phyloP scores from a whole-genome alignment of 1,140 invertebrate species.

The Drosophila grimshawi region DNA sequence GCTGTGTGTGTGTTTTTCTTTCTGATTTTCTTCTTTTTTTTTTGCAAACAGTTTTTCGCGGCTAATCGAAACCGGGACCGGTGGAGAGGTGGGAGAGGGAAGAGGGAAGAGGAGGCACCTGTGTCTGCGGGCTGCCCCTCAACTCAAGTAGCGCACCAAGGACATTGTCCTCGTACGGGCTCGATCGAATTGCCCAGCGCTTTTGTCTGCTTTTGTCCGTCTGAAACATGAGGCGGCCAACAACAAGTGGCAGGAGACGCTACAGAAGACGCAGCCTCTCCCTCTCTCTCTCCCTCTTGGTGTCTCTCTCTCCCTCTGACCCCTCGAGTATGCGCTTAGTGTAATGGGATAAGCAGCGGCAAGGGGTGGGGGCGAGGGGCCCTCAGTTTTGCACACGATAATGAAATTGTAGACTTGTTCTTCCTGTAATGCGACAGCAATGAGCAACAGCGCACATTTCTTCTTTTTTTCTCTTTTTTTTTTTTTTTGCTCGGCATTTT shows the following conservation, averaged over 20 bases:
- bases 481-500: conserved; percentile 38
- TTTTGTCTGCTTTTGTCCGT: conserved; percentile 36
- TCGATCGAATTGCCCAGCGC: conserved; percentile 45
- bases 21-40: conserved; percentile 14
- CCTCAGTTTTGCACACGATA: conserved; percentile 50
- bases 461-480: not conserved
- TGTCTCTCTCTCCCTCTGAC: conserved; percentile 8
- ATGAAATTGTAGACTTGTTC: conserved; percentile 81
- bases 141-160: conserved; percentile 60
- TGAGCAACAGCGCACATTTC: conserved; percentile 17
- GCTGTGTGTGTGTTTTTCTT: no score
- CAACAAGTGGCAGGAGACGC: conserved; percentile 56
- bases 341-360: conserved; percentile 74
- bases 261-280: not conserved
- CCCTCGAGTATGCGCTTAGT: conserved; percentile 59
- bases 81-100: not conserved
- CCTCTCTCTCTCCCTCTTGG: conserved; percentile 4
- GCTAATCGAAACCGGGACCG: conserved; percentile 26
- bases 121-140: conserved; percentile 26
- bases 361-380: conserved; percentile 13
- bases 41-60: conserved; percentile 32
- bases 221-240: conserved; percentile 66
- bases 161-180: conserved; percentile 57
- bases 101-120: conserved; percentile 32
- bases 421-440: conserved; percentile 37